Evolutionary conservation across 2,113 vertebrate species (phyloP).

Genomic region (Epinephelus fuscoguttatus): DNA sequence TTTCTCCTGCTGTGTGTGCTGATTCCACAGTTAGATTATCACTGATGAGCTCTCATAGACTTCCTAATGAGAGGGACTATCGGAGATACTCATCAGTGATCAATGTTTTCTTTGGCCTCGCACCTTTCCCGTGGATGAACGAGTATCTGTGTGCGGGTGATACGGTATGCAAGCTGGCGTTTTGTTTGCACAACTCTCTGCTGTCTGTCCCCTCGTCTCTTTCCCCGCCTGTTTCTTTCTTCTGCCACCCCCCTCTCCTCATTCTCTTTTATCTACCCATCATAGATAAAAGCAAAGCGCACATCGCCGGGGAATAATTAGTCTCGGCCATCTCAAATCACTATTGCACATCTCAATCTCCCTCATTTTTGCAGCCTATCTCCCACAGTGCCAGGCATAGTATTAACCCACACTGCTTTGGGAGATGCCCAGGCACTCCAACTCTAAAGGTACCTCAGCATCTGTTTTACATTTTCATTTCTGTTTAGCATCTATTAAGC

Average conservation of each 20-base stretch:
- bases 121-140: slow-evolving; percentile 36
- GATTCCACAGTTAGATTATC: slow-evolving; percentile 58
- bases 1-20: slow-evolving; percentile 12
- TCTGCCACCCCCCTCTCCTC: not conserved
- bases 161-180: slow-evolving; percentile 8
- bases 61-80: slow-evolving; percentile 55
- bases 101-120: slow-evolving; percentile 61
- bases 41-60: slow-evolving; percentile 59
- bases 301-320: slow-evolving; percentile 89
- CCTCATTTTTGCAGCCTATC: slow-evolving; percentile 64
- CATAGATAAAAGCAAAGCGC: slow-evolving; percentile 86
- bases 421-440: slow-evolving; percentile 36
- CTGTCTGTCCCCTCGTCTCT: not conserved
- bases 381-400: slow-evolving; percentile 36
- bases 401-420: slow-evolving; percentile 61
- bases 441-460: slow-evolving; percentile 39
- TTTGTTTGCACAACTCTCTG: slow-evolving; percentile 18
- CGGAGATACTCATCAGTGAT: slow-evolving; percentile 71
- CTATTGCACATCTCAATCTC: slow-evolving; percentile 58
- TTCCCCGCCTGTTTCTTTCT: not conserved
- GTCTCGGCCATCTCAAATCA: slow-evolving; percentile 71
- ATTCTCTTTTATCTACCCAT: slow-evolving; percentile 65
- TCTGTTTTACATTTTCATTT: slow-evolving; percentile 63
- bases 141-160: slow-evolving; percentile 20
- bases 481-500: slow-evolving; percentile 47